Percentiles rank a stretch among this genome's conserved stretches.
Conservation (phyloP, 2,797 vertebrate genomes). For the Micrastur ruficollis region DNA sequence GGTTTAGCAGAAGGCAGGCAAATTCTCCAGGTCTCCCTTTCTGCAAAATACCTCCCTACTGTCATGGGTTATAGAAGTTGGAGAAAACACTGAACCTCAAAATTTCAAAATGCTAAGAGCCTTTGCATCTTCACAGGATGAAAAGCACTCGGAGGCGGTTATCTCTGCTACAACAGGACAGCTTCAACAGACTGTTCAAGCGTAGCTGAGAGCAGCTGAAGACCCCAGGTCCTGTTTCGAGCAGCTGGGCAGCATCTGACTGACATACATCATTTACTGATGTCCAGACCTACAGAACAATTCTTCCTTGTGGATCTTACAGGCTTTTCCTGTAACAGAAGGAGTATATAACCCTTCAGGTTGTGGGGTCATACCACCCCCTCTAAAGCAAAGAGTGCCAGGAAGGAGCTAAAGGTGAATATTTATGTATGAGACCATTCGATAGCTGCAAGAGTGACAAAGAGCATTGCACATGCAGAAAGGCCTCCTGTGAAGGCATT, state of each 20-base stretch:
- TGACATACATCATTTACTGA: not conserved
- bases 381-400: not conserved
- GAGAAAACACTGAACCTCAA: not conserved
- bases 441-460: not conserved
- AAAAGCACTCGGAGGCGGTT: not conserved
- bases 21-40: not conserved
- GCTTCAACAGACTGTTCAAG: not conserved
- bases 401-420: not conserved
- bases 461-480: not conserved
- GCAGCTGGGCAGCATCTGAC: not conserved
- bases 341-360: not conserved
- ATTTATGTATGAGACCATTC: not conserved
- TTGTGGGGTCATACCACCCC: not conserved
- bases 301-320: not conserved
- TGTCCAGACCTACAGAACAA: not conserved
- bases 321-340: not conserved
- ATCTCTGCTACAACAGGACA: not conserved
- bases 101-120: not conserved
- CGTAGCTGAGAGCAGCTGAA: not conserved
- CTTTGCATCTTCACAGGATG: not conserved
- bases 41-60: not conserved
- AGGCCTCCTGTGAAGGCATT: not conserved
- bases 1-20: not conserved
- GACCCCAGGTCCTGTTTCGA: not conserved
- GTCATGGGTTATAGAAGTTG: not conserved